A percentile compares a stretch with the other conserved stretches of the same genome.
Conservation (phyloP, 2,113 vertebrate genomes). For the Genyomyrus donnyi region DNA sequence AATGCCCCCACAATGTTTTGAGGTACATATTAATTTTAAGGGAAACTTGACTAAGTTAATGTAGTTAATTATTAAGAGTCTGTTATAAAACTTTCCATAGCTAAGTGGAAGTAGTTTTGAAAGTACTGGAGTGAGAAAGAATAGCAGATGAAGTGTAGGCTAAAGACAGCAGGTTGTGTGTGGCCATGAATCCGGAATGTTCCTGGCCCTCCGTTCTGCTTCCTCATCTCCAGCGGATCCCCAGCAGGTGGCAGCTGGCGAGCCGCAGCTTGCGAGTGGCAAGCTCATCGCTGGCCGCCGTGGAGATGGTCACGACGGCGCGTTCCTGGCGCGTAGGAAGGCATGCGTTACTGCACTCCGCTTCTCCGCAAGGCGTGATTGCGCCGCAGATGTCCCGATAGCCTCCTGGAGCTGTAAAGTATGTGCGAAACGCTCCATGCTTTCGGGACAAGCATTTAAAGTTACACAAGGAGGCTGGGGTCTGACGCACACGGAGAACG, state of each 20-base stretch:
- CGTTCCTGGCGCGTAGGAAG: slow-evolving; percentile 41
- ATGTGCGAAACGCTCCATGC: neutral
- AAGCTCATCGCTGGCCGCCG: slow-evolving; percentile 50
- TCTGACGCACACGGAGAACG: neutral
- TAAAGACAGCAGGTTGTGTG: neutral
- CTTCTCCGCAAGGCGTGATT: neutral
- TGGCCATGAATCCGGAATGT: neutral
- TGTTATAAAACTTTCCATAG: neutral
- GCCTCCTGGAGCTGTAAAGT: neutral
- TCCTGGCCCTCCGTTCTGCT: neutral
- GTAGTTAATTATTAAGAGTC: neutral
- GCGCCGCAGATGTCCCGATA: neutral
- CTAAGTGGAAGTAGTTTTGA: neutral
- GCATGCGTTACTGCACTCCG: neutral
- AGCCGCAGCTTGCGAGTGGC: slow-evolving; percentile 55
- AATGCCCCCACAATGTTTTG: neutral
- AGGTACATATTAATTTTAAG: neutral
- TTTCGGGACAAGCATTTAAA: neutral
- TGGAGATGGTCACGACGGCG: slow-evolving; percentile 30
- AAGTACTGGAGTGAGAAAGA: neutral
- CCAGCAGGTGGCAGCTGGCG: slow-evolving; percentile 56
- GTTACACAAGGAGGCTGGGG: neutral
- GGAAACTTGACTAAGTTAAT: neutral
- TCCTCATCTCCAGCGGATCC: slow-evolving; percentile 57
- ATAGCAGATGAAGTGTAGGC: neutral